Evolutionary conservation across 2,797 vertebrate genomes (phyloP), one percentile per base, ranked within the genome.

Genomic region (Carduelis carduelis): DNA sequence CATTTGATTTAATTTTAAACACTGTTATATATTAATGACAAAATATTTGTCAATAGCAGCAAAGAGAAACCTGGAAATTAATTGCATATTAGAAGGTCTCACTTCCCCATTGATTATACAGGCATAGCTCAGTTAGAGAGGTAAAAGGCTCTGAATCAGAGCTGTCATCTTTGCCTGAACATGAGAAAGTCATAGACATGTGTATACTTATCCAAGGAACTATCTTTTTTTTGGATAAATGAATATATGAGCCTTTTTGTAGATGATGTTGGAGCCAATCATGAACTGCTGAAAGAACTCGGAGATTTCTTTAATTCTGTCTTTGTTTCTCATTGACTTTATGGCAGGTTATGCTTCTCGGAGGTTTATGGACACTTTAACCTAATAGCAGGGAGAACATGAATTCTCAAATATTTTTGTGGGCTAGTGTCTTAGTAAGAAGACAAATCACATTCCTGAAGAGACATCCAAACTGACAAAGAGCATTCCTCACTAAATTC

Each of bases 1-100:
- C 65, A 65, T 56, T 64, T 90, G 92, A 93, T 80, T 86, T 94
- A 17, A 77, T 55, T 95, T 94, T 93, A 84, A 87, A 84, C 35
- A 70, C 59, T 53, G 12, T 37, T 78, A 72, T 76, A 66, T 80
- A 94, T 70, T 72, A 88, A 92, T 57, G 50, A 82, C 74, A 82
- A 86, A 66, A 85, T 76, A 85, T 84, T 74, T 43, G 65, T 82
- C 27, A 1, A 56, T 75, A 90, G 83, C 27, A 86, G 79, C 77
- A 74, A 77, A 53, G 53, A 65, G 34, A 84, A 87, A 87, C 82
- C 27, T 71, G 34, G 68, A 95, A 93, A 93, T 57, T 83, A 96
- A 83, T 89, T 72, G 59, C n/a, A 34, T 49, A 65, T 80, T 68
- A 81, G 89, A 78, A 93, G 78, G 61, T 85, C 71, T 89, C 39